Evolutionary conservation across 2,888 invertebrate genomes (phyloP).

Genomic region (Sericinus montela): DNA sequence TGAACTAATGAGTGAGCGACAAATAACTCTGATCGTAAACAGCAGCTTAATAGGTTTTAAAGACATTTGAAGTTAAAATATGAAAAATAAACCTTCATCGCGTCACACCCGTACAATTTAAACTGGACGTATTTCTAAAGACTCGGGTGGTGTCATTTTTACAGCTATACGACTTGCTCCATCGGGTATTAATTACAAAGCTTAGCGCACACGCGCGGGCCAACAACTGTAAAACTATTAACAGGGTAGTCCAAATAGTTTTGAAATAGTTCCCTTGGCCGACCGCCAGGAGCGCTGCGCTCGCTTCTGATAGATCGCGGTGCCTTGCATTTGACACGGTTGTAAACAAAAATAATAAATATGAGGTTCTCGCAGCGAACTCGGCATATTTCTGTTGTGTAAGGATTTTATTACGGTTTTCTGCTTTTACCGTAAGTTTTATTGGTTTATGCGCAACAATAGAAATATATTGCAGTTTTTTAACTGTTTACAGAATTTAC

Average conservation of each 20-base stretch:
- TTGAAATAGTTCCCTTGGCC: conserved; percentile 69
- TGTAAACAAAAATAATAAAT: conserved; percentile 71
- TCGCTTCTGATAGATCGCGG: conserved; percentile 53
- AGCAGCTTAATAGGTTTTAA: background rate
- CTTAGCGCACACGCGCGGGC: conserved; percentile 45
- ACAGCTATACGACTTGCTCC: conserved; percentile 39
- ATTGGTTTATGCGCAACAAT: conserved; percentile 55
- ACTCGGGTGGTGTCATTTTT: conserved; percentile 40
- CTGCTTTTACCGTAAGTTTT: conserved; percentile 45
- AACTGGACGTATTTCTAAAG: conserved; percentile 35
- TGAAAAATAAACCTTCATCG: conserved; percentile 26
- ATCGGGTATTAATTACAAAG: conserved; percentile 57
- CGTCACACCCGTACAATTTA: conserved; percentile 35
- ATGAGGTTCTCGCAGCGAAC: conserved; percentile 35
- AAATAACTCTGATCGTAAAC: conserved; percentile 15
- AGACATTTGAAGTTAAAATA: conserved; percentile 21
- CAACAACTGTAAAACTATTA: conserved; percentile 68
- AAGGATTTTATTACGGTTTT: conserved; percentile 53
- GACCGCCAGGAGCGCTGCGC: conserved; percentile 52
- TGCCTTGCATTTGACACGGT: conserved; percentile 60
- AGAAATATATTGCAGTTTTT: conserved; percentile 48
- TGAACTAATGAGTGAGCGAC: conserved; percentile 11
- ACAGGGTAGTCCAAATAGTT: conserved; percentile 56
- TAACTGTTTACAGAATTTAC: no score
- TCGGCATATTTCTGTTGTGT: conserved; percentile 45